Percentiles rank a stretch among this genome's conserved stretches.
Evolutionary conservation across 2,888 invertebrate genomes (phyloP).

Genomic region (Selenia dentaria): DNA sequence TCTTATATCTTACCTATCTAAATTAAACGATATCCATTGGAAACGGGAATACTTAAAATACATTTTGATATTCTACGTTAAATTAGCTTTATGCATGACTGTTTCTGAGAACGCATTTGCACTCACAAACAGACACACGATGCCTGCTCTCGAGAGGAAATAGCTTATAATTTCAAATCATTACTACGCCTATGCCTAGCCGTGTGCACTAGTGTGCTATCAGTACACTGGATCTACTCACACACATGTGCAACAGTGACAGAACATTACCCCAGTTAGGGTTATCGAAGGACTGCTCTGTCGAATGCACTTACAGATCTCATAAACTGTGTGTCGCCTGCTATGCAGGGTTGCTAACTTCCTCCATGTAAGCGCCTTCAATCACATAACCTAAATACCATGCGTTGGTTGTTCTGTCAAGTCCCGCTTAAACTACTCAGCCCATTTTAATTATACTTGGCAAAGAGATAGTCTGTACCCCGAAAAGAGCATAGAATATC

Average conservation of each 20-base stretch:
- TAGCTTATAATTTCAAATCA: slow-evolving; percentile 61
- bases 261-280: slow-evolving; percentile 36
- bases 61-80: no score
- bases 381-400: no score
- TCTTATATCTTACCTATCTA: no score
- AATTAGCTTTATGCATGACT: slow-evolving; percentile 4
- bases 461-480: no score
- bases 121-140: slow-evolving; percentile 6
- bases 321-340: slow-evolving; percentile 19
- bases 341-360: slow-evolving; percentile 12
- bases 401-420: no score
- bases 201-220: slow-evolving; percentile 36
- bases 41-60: no score
- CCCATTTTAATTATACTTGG: no score
- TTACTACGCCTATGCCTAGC: slow-evolving; percentile 48
- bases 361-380: no score
- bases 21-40: no score
- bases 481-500: no score
- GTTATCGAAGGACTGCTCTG: slow-evolving; percentile 56
- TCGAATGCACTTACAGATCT: slow-evolving; percentile 44
- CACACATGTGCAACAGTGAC: slow-evolving; percentile 3
- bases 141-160: slow-evolving; percentile 51
- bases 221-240: slow-evolving; percentile 38
- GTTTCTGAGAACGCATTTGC: slow-evolving; percentile 10
- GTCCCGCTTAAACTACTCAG: no score